Conservation (phyloP, 2,113 vertebrate species). For the Corythoichthys haematopterus region DNA sequence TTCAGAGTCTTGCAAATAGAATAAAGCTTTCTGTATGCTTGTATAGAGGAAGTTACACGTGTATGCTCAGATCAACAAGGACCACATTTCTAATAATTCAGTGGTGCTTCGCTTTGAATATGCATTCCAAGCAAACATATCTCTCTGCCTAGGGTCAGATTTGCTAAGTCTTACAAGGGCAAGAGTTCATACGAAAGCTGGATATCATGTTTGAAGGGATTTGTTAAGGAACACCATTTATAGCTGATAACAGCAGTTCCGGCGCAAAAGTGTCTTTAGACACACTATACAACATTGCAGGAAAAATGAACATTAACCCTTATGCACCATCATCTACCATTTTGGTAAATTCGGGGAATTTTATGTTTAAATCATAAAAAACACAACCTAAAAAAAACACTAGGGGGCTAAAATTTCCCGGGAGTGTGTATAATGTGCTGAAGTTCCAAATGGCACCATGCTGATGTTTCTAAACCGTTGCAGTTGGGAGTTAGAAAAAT, state of each 20-base stretch:
- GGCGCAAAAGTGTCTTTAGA: not conserved
- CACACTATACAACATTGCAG: not conserved
- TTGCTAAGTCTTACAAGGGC: slow-evolving; percentile 1
- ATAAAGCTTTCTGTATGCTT: not conserved
- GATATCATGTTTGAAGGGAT: slow-evolving; percentile 3
- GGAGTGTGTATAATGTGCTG: too few relatives aligned
- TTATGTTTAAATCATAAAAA: too few relatives aligned
- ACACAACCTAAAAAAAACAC: too few relatives aligned
- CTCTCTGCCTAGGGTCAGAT: slow-evolving; percentile 4
- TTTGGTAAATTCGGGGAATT: too few relatives aligned
- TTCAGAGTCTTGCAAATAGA: not conserved
- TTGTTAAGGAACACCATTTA: not conserved
- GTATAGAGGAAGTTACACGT: not conserved
- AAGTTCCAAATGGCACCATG: too few relatives aligned
- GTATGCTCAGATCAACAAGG: not conserved
- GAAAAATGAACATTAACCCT: too few relatives aligned
- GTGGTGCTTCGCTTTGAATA: not conserved
- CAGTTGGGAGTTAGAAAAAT: too few relatives aligned
- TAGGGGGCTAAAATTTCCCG: too few relatives aligned
- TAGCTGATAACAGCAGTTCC: not conserved
- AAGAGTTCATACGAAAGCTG: slow-evolving; percentile 10
- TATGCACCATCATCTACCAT: too few relatives aligned
- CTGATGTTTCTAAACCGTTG: too few relatives aligned
- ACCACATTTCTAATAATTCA: not conserved
- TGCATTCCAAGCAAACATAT: not conserved